Base-by-base conservation (phyloP, 2,888 invertebrate genomes). In the Laothoe populi region DNA sequence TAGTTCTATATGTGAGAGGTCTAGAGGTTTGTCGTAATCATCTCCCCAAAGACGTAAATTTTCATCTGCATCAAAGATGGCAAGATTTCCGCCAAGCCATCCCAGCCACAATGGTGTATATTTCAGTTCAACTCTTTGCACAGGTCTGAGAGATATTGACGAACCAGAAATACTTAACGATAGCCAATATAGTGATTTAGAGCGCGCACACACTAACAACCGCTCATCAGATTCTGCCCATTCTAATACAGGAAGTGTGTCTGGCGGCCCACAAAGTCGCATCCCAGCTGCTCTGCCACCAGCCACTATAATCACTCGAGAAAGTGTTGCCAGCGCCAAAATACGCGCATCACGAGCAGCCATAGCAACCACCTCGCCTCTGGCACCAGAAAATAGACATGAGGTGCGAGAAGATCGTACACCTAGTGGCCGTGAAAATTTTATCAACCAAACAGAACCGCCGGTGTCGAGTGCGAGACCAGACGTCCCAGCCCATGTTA, bases 341-440 rank as follows among this genome's bases (percentile, higher is more conserved):
- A 99, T 94, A 4, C 92, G 84, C 2, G 91, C 89, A 65, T 92
- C 90, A 1, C 87, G 81, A 4, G 92, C 88, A 0, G 84, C 75
- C 92, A 92, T 91, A 0, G 90, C 85, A 0, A 92, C 90, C 0
- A 92, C 92, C 94, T 99, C 99, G 0, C 99, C 99, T 62, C 98
- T 95, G 61, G 98, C 98, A 38, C 99, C 99, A 40, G 99, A 99
- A 87, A 99, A 99, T 16, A 99, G 92, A 83, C 99, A 99, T 60
- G 97, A 96, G 0, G 98, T 97, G 66, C 97, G 96, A 83, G 97
- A 97, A 0, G 97, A 96, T 48, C 98, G 94, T 42, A 98, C 96
- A 13, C 98, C 98, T 72, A 99, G 94, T 11, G 97, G 95, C 63
- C 98, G 94, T 46, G 97, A 97, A 80, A 99, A 98, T 75, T 96